Conservation (phyloP, 1,140 invertebrate species). For the Yoshiicerus persimilis region DNA sequence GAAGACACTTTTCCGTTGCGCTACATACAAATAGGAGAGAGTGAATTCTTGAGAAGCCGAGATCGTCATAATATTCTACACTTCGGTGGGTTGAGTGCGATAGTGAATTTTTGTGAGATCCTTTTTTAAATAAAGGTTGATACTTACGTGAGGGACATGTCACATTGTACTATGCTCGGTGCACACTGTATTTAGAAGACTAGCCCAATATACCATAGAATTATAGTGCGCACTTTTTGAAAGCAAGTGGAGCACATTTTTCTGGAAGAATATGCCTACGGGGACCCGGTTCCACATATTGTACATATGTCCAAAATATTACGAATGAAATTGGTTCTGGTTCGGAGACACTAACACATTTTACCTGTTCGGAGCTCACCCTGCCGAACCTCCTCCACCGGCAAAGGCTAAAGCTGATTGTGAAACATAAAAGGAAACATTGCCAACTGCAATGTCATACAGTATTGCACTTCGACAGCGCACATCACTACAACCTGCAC, state of each 20-base stretch:
- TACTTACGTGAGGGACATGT: neutral
- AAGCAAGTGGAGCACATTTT: neutral
- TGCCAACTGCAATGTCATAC: neutral
- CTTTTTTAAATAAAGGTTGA: neutral
- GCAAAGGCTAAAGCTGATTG: too few relatives aligned
- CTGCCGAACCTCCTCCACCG: neutral
- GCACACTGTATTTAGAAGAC: neutral
- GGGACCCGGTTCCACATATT: conserved; percentile 25
- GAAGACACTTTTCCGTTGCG: neutral
- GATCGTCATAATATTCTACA: neutral
- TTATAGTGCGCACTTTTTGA: neutral
- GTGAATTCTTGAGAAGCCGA: neutral
- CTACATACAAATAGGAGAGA: neutral
- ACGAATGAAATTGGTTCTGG: conserved; percentile 31
- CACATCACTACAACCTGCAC: neutral
- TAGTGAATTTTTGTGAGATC: neutral
- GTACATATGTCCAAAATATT: conserved; percentile 37
- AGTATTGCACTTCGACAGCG: neutral
- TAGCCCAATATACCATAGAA: neutral
- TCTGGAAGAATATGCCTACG: conserved; percentile 23
- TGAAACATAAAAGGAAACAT: too few relatives aligned
- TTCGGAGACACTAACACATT: neutral
- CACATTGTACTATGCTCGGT: neutral
- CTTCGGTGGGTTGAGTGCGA: neutral
- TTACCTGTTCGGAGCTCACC: neutral